phyloP scores from a whole-genome alignment of 2,888 invertebrate genomes.

The Octonoba sinensis region DNA sequence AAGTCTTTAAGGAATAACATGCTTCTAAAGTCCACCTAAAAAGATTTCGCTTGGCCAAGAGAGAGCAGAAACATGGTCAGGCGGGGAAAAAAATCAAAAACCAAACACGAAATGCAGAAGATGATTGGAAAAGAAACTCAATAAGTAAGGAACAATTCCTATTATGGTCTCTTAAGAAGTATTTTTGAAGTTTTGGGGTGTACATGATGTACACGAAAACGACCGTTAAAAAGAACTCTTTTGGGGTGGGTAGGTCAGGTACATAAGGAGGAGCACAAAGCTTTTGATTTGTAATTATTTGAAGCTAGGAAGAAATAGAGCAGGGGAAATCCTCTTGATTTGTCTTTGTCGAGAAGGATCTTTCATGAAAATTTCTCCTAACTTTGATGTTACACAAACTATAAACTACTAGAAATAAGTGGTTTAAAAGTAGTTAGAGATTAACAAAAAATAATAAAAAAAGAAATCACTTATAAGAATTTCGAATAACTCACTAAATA shows the following conservation, averaged over 20 bases:
- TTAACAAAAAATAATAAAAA: no score
- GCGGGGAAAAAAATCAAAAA: constrained; percentile 16
- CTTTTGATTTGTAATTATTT: constrained; percentile 36
- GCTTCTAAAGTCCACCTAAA: constrained; percentile 45
- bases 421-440: no score
- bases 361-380: no score
- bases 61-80: constrained; percentile 44
- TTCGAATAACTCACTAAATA: no score
- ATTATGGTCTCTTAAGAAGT: constrained; percentile 38
- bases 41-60: constrained; percentile 19
- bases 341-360: no score
- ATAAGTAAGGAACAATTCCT: constrained; percentile 61
- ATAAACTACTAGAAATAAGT: no score
- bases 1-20: neutral
- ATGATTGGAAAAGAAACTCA: constrained; percentile 55
- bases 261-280: constrained; percentile 4
- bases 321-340: no score
- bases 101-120: constrained; percentile 31
- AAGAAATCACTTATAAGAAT: no score
- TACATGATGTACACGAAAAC: constrained; percentile 28
- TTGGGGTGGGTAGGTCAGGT: neutral
- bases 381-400: no score
- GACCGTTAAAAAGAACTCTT: constrained; percentile 9
- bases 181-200: constrained; percentile 43
- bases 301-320: neutral